Percentiles rank a stretch among this genome's conserved stretches.
phyloP scores from a whole-genome alignment of 2,113 vertebrate genomes.

The Takifugu flavidus region DNA sequence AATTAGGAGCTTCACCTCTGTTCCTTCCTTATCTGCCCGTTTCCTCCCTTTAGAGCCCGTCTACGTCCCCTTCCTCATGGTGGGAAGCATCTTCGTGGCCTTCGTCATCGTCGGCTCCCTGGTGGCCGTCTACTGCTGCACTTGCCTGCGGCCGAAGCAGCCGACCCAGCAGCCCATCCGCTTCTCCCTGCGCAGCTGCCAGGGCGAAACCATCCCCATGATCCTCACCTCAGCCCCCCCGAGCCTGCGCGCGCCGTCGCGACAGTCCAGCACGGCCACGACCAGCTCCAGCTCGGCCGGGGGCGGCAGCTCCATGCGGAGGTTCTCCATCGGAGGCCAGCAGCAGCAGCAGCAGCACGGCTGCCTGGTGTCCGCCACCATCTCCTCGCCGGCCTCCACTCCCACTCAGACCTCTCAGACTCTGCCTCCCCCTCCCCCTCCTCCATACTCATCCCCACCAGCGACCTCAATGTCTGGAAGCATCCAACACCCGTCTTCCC shows the following conservation, averaged over 20 bases:
- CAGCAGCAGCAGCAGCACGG: slow-evolving; percentile 71
- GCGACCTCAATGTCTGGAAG: slow-evolving; percentile 59
- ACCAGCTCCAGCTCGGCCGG: slow-evolving; percentile 89
- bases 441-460: slow-evolving; percentile 81
- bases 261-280: slow-evolving; percentile 91
- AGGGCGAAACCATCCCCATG: slow-evolving; percentile 97
- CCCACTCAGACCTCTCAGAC: slow-evolving; percentile 58
- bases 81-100: slow-evolving; percentile 94
- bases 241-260: slow-evolving; percentile 83
- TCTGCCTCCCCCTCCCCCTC: slow-evolving; percentile 71
- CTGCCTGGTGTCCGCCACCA: slow-evolving; percentile 72
- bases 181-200: slow-evolving; percentile 90
- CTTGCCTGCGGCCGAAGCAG: slow-evolving; percentile 92
- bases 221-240: slow-evolving; percentile 84
- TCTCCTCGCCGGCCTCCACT: slow-evolving; percentile 59
- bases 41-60: slow-evolving; percentile 81
- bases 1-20: background rate
- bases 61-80: slow-evolving; percentile 96
- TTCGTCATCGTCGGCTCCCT: slow-evolving; percentile 93
- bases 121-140: slow-evolving; percentile 95
- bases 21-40: slow-evolving; percentile 8
- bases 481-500: slow-evolving; percentile 58
- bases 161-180: slow-evolving; percentile 86
- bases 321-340: slow-evolving; percentile 84
- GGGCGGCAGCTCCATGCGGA: slow-evolving; percentile 79